Conservation (phyloP, 2,888 invertebrate genomes). For the Ashinkailepas kermadecensis region DNA sequence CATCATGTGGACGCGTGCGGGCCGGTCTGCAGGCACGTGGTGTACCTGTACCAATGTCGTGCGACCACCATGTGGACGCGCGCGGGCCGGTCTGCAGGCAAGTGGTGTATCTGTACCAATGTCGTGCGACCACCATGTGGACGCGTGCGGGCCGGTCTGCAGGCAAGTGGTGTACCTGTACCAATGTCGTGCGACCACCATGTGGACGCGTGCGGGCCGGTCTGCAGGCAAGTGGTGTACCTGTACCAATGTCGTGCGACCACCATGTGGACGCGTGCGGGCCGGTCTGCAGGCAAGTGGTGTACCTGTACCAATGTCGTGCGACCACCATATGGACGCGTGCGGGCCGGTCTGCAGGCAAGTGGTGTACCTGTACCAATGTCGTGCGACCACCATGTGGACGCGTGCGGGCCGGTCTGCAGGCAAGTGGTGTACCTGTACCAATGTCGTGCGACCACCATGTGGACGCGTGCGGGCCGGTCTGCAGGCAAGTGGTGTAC, state of each 20-base stretch:
- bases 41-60: too few species aligned
- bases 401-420: not conserved
- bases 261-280: not conserved
- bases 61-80: not conserved
- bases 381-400: too few species aligned
- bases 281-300: not conserved
- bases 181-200: too few species aligned
- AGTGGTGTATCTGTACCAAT: not conserved
- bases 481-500: conserved; percentile 1
- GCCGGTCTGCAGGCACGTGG: not conserved
- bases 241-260: too few species aligned
- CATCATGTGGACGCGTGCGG: not conserved
- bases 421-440: conserved; percentile 3
- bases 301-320: too few species aligned
- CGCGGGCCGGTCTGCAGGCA: not conserved
- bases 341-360: not conserved
- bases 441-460: too few species aligned
- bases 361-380: not conserved
- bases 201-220: not conserved
- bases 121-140: too few species aligned
- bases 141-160: not conserved
- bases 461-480: not conserved
- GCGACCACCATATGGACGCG: not conserved
- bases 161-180: conserved; percentile 3
- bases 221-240: conserved; percentile 1